Percentiles rank a stretch among this genome's conserved stretches.
These are phyloP conservation scores for Sebastes vulpes DNA, from an alignment of 2,797 vertebrate species.

Conservation along the genomic window DNA sequence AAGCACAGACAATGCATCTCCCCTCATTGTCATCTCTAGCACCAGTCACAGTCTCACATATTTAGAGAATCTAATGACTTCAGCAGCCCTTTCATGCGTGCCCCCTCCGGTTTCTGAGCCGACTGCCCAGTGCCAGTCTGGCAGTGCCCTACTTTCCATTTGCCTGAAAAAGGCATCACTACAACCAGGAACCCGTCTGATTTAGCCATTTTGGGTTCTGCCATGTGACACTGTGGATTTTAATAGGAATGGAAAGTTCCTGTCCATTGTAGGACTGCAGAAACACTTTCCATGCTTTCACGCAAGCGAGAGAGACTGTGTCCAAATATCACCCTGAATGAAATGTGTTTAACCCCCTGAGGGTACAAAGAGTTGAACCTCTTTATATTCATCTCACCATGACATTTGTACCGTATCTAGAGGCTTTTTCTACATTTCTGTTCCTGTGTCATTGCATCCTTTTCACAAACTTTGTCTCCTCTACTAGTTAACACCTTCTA, in stretches of 20 bases:
- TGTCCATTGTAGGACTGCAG: slow-evolving; percentile 61
- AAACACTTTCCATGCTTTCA: slow-evolving; percentile 74
- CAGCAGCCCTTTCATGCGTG: slow-evolving; percentile 44
- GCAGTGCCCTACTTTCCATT: slow-evolving; percentile 74
- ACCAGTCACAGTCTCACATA: slow-evolving; percentile 10
- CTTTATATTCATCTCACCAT: not conserved
- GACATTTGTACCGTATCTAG: not conserved
- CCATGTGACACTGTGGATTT: slow-evolving; percentile 78
- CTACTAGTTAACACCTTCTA: not conserved
- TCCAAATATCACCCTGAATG: slow-evolving; percentile 55
- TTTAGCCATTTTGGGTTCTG: slow-evolving; percentile 80
- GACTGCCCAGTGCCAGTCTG: slow-evolving; percentile 62
- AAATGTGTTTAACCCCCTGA: slow-evolving; percentile 52
- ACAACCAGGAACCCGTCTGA: slow-evolving; percentile 72
- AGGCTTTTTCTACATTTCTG: not conserved
- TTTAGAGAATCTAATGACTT: slow-evolving; percentile 44
- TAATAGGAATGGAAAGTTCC: slow-evolving; percentile 82
- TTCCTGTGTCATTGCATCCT: not conserved
- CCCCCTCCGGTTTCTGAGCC: slow-evolving; percentile 51
- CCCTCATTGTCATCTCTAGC: not conserved
- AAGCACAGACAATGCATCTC: slow-evolving; percentile 8
- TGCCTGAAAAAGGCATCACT: slow-evolving; percentile 73
- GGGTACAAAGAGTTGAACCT: not conserved
- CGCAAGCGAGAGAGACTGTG: slow-evolving; percentile 22
- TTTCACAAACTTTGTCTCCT: not conserved